These are phyloP conservation scores for Ophiothrix spiculata DNA, from an alignment of 35 echinoderm and acorn worm genomes.

Conservation along the genomic window DNA sequence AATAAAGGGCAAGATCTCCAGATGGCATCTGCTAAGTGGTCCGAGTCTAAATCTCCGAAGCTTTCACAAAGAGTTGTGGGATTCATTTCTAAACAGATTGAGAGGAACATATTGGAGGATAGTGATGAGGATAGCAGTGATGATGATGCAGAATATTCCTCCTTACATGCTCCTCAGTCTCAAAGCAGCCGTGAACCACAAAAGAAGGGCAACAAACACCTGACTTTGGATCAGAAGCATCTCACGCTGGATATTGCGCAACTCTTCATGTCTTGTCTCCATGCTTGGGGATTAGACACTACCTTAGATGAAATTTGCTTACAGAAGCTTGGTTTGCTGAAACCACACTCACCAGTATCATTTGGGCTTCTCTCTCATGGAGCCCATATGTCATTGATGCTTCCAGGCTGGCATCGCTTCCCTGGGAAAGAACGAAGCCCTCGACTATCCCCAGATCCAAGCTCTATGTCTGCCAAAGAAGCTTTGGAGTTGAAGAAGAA, in stretches of 20 bases:
- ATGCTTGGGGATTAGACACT: constrained; percentile 92
- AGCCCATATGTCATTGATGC: constrained; percentile 96
- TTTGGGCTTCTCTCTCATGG: constrained; percentile 95
- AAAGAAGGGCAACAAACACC: constrained; percentile 55
- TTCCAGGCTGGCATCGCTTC: constrained; percentile 78
- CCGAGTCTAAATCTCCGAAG: constrained; percentile 59
- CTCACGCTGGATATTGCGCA: constrained; percentile 94
- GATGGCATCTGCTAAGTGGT: constrained; percentile 39
- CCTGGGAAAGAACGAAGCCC: constrained; percentile 28
- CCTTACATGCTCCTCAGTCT: constrained; percentile 21
- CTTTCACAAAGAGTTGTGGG: constrained; percentile 80
- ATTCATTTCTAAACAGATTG: constrained; percentile 91
- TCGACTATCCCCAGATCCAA: constrained; percentile 38
- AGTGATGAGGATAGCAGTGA: constrained; percentile 54
- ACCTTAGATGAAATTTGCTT: constrained; percentile 86
- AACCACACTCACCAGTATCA: constrained; percentile 82
- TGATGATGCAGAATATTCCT: not conserved
- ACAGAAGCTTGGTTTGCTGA: constrained; percentile 84
- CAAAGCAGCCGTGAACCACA: not conserved
- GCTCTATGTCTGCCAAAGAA: constrained; percentile 86
- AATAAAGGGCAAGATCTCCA: constrained; percentile 68
- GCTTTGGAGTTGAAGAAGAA: constrained; percentile 84
- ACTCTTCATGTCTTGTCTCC: constrained; percentile 97
- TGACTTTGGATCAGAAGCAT: constrained; percentile 84
- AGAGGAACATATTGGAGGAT: constrained; percentile 73